Base-by-base conservation (phyloP, 2,888 invertebrate genomes). In the Eubasilissa splendida region DNA sequence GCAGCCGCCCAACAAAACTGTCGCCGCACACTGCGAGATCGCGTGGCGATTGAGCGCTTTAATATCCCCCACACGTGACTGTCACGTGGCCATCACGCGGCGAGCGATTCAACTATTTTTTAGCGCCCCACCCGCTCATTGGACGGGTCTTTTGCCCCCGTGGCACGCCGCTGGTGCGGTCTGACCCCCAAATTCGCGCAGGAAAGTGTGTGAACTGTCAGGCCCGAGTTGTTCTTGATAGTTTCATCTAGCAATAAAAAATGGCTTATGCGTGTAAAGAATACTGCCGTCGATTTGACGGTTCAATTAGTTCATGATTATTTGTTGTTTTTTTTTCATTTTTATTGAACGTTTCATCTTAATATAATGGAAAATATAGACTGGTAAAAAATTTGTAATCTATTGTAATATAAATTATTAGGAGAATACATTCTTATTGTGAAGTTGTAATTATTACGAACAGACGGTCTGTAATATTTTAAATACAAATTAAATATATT, bases 11-110 rank as follows among this genome's bases (percentile, higher is more conserved):
- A 14, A 52, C 54, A 53, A 53, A 70, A 22, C 53, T 70, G 70
- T 56, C 71, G 58, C 56, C 22, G 12, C 53, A 31, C 71, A 31
- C 56, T 22, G 56, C 56, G 63, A 56, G 80, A 65, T 56, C 80
- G 80, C 76, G 76, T 76, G 80, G 80, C 77, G 71, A 73, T 58
- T 33, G 58, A 58, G 71, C 71, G 71, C 22, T 58, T 79, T 82
- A 82, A 82, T 79, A 77, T 77, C 63, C 77, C 54, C 14, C 58
- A 22, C 80, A 77, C 80, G 82, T 70, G 74, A 33, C 42, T 56
- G 68, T 33, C 73, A 73, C 79, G 79, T 77, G 82, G 4, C 76
- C 31, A n/a, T 31, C 75, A 75, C 76, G 77, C 42, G 77, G 52
- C 22, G 11, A 7, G 22, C 77, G 70, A 71, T 70, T 60, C 59